Conservation (phyloP, 2,797 vertebrate species). For the Distichodus sexfasciatus region DNA sequence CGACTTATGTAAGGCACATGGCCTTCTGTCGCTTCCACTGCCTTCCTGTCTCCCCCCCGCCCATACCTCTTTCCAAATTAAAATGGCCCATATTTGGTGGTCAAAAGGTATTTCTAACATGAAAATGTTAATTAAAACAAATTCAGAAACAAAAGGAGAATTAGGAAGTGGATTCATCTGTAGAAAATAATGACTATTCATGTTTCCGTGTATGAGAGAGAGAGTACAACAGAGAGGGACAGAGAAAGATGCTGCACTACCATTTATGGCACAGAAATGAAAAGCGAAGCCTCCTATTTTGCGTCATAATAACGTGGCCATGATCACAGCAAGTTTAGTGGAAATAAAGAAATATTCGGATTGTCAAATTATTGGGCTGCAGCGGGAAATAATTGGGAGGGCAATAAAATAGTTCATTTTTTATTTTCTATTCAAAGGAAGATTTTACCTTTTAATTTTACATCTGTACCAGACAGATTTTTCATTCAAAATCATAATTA, state of each 20-base stretch:
- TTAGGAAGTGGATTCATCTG: background rate
- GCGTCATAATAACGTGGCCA: conserved; percentile 15
- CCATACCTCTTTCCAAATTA: no score
- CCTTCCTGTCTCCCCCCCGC: no score
- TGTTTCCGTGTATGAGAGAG: conserved; percentile 3
- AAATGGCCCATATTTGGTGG: no score
- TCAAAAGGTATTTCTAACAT: no score
- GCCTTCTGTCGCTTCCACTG: conserved; percentile 38
- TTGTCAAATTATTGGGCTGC: no score
- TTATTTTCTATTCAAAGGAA: background rate
- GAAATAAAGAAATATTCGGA: background rate
- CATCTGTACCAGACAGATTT: no score
- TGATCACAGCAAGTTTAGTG: background rate
- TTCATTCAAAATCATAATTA: no score
- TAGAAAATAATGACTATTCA: background rate
- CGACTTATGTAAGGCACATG: conserved; percentile 37
- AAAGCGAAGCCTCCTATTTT: background rate
- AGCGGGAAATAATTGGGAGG: no score
- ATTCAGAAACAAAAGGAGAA: no score
- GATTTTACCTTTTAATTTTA: no score
- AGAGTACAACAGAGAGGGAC: conserved; percentile 24
- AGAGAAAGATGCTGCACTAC: background rate
- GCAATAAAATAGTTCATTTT: background rate
- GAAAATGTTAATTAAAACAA: no score
- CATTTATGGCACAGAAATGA: conserved; percentile 16